phyloP scores from a whole-genome alignment of 2,113 vertebrate species.

The Caranx melampygus region DNA sequence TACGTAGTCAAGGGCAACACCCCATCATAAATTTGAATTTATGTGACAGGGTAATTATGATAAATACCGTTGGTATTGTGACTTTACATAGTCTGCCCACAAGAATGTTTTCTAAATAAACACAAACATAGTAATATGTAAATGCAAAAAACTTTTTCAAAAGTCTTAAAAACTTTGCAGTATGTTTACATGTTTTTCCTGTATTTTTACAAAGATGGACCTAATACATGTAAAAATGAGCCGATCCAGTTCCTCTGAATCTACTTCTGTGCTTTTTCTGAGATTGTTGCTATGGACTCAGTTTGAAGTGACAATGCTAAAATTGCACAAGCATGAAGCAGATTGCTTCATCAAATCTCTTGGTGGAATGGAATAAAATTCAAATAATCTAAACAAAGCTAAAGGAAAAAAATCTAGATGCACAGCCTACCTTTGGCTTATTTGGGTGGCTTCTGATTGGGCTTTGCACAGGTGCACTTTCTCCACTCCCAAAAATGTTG shows the following conservation, averaged over 20 bases:
- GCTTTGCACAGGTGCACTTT: slow-evolving; percentile 68
- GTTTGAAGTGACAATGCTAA: not conserved
- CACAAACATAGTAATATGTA: not conserved
- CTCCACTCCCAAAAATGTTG: slow-evolving; percentile 88
- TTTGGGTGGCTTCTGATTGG: slow-evolving; percentile 87
- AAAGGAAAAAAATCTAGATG: not conserved
- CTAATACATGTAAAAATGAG: not conserved
- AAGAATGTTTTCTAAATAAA: not conserved
- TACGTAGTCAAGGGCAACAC: not conserved
- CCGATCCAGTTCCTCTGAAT: not conserved
- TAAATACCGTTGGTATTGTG: not conserved
- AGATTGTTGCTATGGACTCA: not conserved
- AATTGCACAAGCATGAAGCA: slow-evolving; percentile 5
- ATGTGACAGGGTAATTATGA: not conserved
- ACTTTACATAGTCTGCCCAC: not conserved
- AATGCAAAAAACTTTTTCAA: not conserved
- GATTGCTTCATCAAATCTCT: not conserved
- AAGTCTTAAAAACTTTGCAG: not conserved
- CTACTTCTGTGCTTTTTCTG: not conserved
- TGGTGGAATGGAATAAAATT: not conserved
- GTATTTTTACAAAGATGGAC: not conserved
- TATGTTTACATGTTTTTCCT: not conserved
- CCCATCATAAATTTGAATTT: not conserved
- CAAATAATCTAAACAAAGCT: not conserved
- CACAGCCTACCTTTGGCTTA: slow-evolving; percentile 91